phyloP scores from a whole-genome alignment of 2,113 vertebrate genomes.

The Strix uralensis region DNA sequence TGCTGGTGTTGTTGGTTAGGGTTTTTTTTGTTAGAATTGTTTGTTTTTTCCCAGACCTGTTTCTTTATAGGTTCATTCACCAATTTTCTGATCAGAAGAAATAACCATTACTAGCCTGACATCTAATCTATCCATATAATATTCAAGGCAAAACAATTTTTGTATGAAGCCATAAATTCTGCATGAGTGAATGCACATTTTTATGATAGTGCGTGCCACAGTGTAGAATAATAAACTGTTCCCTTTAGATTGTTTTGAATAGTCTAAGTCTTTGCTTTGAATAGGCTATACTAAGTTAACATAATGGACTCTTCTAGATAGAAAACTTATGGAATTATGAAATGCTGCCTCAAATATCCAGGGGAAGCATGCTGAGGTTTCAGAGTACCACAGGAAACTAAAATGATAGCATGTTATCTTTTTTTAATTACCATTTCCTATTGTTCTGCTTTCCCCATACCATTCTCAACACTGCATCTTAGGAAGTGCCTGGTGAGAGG shows the following conservation, averaged over 20 bases:
- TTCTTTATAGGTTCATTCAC: not conserved
- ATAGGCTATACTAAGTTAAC: not conserved
- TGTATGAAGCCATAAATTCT: not conserved
- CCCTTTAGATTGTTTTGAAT: not conserved
- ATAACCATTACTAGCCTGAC: not conserved
- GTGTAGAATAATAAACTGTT: not conserved
- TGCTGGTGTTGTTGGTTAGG: too few species aligned
- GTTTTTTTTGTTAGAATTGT: not conserved
- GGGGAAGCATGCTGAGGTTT: not conserved
- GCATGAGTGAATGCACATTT: not conserved
- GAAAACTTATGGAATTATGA: not conserved
- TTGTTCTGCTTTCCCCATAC: not conserved
- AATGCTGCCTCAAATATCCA: not conserved
- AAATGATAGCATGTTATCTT: not conserved
- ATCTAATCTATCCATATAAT: not conserved
- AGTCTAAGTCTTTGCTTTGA: not conserved
- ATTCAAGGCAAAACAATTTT: not conserved
- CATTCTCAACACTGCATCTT: not conserved
- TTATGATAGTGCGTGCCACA: not conserved
- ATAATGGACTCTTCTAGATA: not conserved
- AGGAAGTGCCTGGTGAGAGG: not conserved
- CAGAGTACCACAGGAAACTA: rapidly evolving
- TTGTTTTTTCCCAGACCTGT: rapidly evolving
- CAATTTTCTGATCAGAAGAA: not conserved
- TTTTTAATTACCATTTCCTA: not conserved